Base-by-base conservation (phyloP, 2,113 vertebrate species). In the Neogale vison region DNA sequence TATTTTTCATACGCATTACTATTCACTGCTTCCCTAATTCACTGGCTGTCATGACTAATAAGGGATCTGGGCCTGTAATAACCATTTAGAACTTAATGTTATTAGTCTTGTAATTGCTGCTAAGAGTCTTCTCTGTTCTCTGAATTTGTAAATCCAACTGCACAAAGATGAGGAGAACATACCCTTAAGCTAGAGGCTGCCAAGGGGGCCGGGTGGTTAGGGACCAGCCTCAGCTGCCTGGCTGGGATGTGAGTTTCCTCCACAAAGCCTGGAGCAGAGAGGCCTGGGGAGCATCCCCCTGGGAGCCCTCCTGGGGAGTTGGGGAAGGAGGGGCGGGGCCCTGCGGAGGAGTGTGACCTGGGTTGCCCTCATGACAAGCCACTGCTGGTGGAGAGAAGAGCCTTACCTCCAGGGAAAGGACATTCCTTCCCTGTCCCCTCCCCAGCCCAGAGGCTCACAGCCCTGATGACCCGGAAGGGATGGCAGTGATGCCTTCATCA, bases 71-170 rank as follows among this genome's bases (percentile, higher is more conserved):
- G 61, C 57, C 39, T 29, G 34, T 95, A 92, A 98, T 83, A n/a
- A 0, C 57, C 94, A 72, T 92, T 90, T 71, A 96, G 74, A 93
- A 63, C 80, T 98, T 97, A 55, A 77, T 61, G 57, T 96, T 91
- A 74, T 93, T 85, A 69, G 95, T 81, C 45, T 6, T 1, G 36
- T 76, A 88, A 97, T 97, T 63, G 59, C 76, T n/a, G 29, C 50
- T 93, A 2, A 97, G 65, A 94, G 96, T 87, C 89, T 90, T 71
- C 91, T 90, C 91, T 97, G 81, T 63, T 90, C 94, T 96, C 65
- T 83, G 93, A 34, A 61, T 50, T 63, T 82, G 57, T 52, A 90
- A 85, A 96, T 96, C 96, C 91, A 95, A 39, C 57, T 1, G 45
- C 72, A 45, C 0, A 7, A 59, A 96, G 96, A 93, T 98, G 47